Evolutionary conservation across 2,797 vertebrate genomes (phyloP).

Genomic region (Propithecus perrieri): DNA sequence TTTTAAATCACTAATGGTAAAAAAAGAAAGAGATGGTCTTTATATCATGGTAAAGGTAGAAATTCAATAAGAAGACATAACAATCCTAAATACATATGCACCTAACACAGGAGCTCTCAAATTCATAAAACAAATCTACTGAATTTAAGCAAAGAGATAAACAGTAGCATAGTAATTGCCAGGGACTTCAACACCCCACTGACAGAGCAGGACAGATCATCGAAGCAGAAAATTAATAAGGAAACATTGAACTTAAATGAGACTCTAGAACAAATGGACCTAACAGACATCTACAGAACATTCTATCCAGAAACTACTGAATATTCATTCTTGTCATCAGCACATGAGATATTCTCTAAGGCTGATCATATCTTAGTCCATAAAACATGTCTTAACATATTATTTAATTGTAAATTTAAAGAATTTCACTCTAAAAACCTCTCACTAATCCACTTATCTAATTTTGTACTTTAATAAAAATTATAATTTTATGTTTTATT

Average conservation of each 20-base stretch:
- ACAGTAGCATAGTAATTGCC: not conserved
- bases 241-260: not conserved
- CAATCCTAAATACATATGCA: not conserved
- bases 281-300: not conserved
- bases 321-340: not conserved
- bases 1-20: not conserved
- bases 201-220: not conserved
- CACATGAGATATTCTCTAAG: not conserved
- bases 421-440: slow-evolving; percentile 40
- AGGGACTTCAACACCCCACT: not conserved
- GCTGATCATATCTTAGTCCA: not conserved
- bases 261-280: not conserved
- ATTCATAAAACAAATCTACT: not conserved
- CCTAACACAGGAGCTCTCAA: not conserved
- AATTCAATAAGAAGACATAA: not conserved
- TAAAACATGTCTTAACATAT: not conserved
- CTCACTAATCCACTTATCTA: not conserved
- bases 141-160: not conserved
- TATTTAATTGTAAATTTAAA: not conserved
- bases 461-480: slow-evolving; percentile 1
- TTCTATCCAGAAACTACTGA: not conserved
- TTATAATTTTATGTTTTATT: slow-evolving; percentile 61
- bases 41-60: not conserved
- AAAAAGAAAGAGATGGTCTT: not conserved
- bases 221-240: not conserved